Base-by-base conservation (phyloP, 1,140 invertebrate genomes). In the Odontomachus brunneus region DNA sequence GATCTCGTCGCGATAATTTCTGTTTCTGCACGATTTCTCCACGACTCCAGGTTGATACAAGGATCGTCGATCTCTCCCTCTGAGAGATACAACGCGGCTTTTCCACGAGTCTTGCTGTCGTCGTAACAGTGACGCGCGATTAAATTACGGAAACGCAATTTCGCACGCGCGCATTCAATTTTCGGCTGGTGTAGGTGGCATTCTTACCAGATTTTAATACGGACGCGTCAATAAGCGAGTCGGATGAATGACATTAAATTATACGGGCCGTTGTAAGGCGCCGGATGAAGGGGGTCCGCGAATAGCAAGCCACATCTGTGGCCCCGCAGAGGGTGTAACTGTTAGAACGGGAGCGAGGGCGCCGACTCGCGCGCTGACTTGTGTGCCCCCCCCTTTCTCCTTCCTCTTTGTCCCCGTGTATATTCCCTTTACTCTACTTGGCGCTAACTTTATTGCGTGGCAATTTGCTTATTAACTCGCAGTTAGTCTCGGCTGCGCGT, bases 391-490 rank as follows among this genome's bases (percentile, higher is more conserved):
- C 59, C 55, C 14, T 48, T 22, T 83, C 0, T 0, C 9, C 38
- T 11, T 11, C 9, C 38, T 44, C 38, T 11, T 3, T 33, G 9
- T 44, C 38, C 38, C 38, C 9, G 9, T 69, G 57, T 80, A 80
- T 44, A 80, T 82, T 85, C 85, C 82, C 80, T 84, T 88, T 85
- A 51, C 75, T 81, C 38, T 71, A 84, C 86, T 85, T 88, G 83
- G 88, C 90, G 85, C 88, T 87, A 91, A 93, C 92, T 94, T 94
- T 93, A 94, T 94, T 92, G 91, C 92, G 88, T 90, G 86, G 91
- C 93, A 93, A 94, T 94, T 93, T 94, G 92, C 92, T 94, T 94
- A 94, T 94, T 93, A 93, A 94, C 91, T 93, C 88, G 91, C 91
- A 93, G 91, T 93, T 93, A 93, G 92, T 92, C 89, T 93, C 91